These are phyloP conservation scores for Drosophila rhopaloa DNA, from an alignment of 1,140 invertebrate genomes.

Conservation along the genomic window DNA sequence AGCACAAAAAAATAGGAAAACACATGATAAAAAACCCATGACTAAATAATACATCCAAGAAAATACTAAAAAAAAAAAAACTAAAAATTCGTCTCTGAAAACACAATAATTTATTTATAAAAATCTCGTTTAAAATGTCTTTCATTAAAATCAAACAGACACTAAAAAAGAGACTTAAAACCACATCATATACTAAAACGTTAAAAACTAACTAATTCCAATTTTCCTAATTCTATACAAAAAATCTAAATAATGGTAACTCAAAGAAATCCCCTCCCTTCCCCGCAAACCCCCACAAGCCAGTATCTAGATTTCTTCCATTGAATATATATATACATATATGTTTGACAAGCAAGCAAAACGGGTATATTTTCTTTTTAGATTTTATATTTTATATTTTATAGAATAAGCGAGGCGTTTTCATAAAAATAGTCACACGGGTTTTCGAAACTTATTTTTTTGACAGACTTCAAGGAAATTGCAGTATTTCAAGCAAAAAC, in stretches of 20 bases:
- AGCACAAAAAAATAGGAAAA: slow-evolving; percentile 71
- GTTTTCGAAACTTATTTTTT: slow-evolving; percentile 49
- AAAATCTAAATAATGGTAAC: slow-evolving; percentile 38
- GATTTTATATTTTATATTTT: slow-evolving; percentile 67
- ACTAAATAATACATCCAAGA: slow-evolving; percentile 79
- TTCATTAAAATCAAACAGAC: slow-evolving; percentile 54
- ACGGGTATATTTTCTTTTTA: slow-evolving; percentile 77
- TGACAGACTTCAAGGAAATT: slow-evolving; percentile 39
- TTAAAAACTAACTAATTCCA: slow-evolving; percentile 75
- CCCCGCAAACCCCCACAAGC: slow-evolving; percentile 29
- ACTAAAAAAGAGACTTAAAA: slow-evolving; percentile 66
- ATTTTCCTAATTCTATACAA: slow-evolving; percentile 62
- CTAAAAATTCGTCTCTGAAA: slow-evolving; percentile 47
- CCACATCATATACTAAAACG: slow-evolving; percentile 63
- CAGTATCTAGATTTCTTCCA: slow-evolving; percentile 69
- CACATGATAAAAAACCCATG: slow-evolving; percentile 65
- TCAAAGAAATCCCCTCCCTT: slow-evolving; percentile 32
- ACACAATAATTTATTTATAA: slow-evolving; percentile 74
- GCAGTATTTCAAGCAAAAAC: slow-evolving; percentile 41
- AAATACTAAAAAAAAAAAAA: slow-evolving; percentile 41
- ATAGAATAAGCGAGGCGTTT: slow-evolving; percentile 48
- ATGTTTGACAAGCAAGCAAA: slow-evolving; percentile 50
- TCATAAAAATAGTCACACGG: slow-evolving; percentile 33
- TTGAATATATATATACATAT: slow-evolving; percentile 34
- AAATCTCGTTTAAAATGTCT: slow-evolving; percentile 66